phyloP scores from a whole-genome alignment of 1,140 invertebrate genomes.

The Polypedilum vanderplanki region DNA sequence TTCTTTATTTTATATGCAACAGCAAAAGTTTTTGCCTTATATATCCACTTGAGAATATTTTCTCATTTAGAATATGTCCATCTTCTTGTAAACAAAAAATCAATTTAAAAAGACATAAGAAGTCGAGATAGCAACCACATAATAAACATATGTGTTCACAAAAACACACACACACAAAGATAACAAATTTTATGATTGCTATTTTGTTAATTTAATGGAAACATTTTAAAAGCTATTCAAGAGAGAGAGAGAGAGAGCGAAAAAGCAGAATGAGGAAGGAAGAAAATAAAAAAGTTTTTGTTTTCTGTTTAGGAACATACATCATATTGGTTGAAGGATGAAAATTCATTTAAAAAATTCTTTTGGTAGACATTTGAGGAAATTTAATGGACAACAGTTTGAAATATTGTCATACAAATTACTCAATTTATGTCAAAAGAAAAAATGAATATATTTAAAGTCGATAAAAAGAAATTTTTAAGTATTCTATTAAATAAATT shows the following conservation, averaged over 20 bases:
- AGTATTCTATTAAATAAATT: constrained; percentile 6
- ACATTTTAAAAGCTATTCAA: constrained; percentile 11
- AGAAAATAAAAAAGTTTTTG: too few relatives aligned
- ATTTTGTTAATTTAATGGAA: constrained; percentile 13
- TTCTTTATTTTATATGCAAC: background rate
- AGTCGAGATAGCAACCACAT: background rate
- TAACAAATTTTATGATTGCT: background rate
- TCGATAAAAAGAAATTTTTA: background rate
- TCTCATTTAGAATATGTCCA: too few relatives aligned
- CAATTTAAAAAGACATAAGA: background rate
- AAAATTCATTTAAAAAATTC: constrained; percentile 11
- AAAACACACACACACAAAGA: background rate
- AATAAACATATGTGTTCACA: background rate
- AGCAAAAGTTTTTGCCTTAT: background rate
- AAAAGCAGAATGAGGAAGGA: too few relatives aligned
- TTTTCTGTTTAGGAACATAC: background rate
- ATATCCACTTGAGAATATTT: background rate
- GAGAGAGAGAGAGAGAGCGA: background rate
- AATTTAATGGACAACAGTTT: constrained; percentile 7
- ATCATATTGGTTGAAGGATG: background rate
- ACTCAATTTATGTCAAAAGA: background rate
- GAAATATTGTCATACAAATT: constrained; percentile 15
- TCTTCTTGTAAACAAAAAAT: background rate
- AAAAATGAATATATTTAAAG: background rate
- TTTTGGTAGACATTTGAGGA: background rate